phyloP scores from a whole-genome alignment of 2,888 invertebrate genomes.

The Cosmia trapezina region DNA sequence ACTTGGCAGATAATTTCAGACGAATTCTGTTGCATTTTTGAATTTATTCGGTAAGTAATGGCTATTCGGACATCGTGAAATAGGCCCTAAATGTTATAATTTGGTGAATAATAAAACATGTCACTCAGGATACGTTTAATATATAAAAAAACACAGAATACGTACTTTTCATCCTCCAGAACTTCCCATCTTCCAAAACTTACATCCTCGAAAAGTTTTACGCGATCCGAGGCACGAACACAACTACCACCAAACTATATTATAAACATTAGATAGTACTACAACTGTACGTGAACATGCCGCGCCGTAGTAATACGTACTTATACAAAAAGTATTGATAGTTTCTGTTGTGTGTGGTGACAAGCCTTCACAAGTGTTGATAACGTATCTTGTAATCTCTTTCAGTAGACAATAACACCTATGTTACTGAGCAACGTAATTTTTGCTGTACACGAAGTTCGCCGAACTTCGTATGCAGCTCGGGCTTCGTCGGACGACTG shows the following conservation, averaged over 20 bases:
- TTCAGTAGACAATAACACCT: constrained; percentile 32
- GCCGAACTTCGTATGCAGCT: too few species aligned
- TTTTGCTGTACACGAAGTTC: too few species aligned
- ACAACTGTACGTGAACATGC: background rate
- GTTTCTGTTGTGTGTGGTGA: constrained; percentile 23
- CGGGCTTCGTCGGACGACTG: too few species aligned
- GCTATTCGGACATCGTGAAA: too few species aligned
- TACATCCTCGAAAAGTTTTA: constrained; percentile 17
- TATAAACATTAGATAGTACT: constrained; percentile 15
- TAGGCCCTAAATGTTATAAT: too few species aligned
- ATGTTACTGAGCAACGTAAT: constrained; percentile 36
- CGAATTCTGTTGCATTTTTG: too few species aligned
- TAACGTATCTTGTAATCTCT: constrained; percentile 44
- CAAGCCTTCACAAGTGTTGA: constrained; percentile 31
- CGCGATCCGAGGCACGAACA: constrained; percentile 5
- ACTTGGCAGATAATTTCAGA: too few species aligned
- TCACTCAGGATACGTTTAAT: too few species aligned
- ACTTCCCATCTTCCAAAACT: constrained; percentile 2
- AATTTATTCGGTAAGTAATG: too few species aligned
- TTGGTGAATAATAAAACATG: too few species aligned
- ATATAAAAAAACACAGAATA: background rate
- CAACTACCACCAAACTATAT: constrained; percentile 26
- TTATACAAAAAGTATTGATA: constrained; percentile 26
- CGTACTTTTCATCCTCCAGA: constrained; percentile 21
- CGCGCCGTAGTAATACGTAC: background rate